Base-by-base conservation (phyloP, 2,888 invertebrate species). In the Oligia fasciuncula region DNA sequence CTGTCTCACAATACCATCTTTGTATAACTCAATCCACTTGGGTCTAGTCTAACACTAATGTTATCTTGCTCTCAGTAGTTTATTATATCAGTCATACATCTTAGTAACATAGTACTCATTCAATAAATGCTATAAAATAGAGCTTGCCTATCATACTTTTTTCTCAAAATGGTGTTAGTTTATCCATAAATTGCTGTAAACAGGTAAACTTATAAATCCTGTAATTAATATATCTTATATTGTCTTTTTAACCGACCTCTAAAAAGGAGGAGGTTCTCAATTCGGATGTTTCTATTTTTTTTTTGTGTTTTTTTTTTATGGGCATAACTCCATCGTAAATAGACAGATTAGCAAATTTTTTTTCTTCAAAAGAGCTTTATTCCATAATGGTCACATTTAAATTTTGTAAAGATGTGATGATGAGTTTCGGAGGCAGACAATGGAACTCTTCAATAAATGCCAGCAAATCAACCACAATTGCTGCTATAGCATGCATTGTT, bases 61-160 rank as follows among this genome's bases (percentile, higher is more conserved):
- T n/a, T 83, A 84, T 68, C 62, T 77, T 40, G 68, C 62, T 80
- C 23, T 54, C 23, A 62, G 19, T 29, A 77, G 17, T 29, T 54
- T 35, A 68, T 14, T 54, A 77, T 14, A 49, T 49, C 29, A 68
- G 69, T 83, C 29, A 43, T 49, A 19, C 4, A 77, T 29, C 35
- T 40, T 67, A 76, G 1, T 19, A 23, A 49, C 9, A 51, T 29
- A 57, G 0, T 46, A 60, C 23, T 54, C 2, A 29, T 40, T 43
- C 1, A 57, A 51, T 6, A 6, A 19, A 23, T 51, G 13, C 29
- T 1, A 40, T 49, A n/a, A 46, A 54, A 19, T 40, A 40, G 35
- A 6, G 1, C 19, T 57, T 46, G 29, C n/a, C 1, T 43, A 35
- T 35, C 19, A 46, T n/a, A 60, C 2, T 40, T 62, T 49, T 67